A percentile compares a stretch with the other conserved stretches of the same genome.
Evolutionary conservation across 2,888 invertebrate genomes (phyloP).

Genomic region (Lordiphosa fenestrarum): DNA sequence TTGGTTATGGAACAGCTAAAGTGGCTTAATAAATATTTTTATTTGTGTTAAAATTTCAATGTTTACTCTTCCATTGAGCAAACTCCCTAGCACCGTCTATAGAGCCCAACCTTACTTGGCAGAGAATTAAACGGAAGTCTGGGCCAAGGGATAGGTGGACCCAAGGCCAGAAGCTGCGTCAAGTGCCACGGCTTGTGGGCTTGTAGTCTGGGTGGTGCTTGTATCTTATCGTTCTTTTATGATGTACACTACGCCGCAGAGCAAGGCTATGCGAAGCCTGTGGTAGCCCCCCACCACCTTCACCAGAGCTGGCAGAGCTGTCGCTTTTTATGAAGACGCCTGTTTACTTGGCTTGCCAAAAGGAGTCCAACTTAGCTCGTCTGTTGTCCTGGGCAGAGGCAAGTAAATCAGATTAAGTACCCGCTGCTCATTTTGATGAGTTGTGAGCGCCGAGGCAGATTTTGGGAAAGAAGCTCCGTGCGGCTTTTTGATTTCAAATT

Average conservation of each 20-base stretch:
- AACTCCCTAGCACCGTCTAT: no score
- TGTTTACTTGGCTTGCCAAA: conserved; percentile 63
- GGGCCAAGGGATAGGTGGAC: not conserved
- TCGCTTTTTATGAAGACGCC: conserved; percentile 72
- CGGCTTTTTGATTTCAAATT: conserved; percentile 63
- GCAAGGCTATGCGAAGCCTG: conserved; percentile 47
- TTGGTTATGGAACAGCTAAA: no score
- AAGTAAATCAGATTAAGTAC: conserved; percentile 76
- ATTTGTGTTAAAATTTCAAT: no score
- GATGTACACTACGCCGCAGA: conserved; percentile 67
- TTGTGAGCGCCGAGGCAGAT: conserved; percentile 41
- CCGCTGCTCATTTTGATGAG: conserved; percentile 75
- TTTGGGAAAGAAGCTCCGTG: conserved; percentile 26
- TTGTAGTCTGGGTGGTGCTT: conserved; percentile 22
- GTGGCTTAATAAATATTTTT: no score
- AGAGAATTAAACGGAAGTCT: not conserved
- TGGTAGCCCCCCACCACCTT: conserved; percentile 17
- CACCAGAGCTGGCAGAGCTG: conserved; percentile 32
- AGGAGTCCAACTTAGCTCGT: conserved; percentile 26
- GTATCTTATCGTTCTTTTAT: conserved; percentile 73
- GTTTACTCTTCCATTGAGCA: no score
- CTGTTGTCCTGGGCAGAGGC: conserved; percentile 37
- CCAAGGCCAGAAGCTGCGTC: conserved; percentile 33
- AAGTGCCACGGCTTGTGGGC: conserved; percentile 48
- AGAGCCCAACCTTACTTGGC: not conserved